Percentiles rank a stretch among this genome's conserved stretches.
phyloP scores from a whole-genome alignment of 2,888 invertebrate genomes.

The Acronicta alni region DNA sequence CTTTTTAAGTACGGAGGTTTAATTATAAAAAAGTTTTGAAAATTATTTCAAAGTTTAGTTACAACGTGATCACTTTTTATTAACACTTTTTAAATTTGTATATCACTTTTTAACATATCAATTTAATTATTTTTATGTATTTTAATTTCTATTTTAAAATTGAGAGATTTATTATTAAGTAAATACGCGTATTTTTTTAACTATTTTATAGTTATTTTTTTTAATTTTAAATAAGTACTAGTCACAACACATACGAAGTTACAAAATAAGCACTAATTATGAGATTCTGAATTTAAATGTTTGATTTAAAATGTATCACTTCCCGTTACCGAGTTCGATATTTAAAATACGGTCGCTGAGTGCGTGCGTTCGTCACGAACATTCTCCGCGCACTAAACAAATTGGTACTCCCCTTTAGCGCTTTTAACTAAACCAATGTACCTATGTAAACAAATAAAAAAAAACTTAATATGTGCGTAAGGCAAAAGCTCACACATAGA shows the following conservation, averaged over 20 bases:
- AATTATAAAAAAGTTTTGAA: not conserved
- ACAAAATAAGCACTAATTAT: conserved; percentile 4
- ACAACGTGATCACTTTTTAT: conserved; percentile 12
- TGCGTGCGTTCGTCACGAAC: conserved; percentile 43
- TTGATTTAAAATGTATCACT: conserved; percentile 3
- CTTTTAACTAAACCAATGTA: conserved; percentile 36
- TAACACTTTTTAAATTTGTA: not conserved
- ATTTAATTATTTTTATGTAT: conserved; percentile 4
- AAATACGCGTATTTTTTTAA: too few species aligned
- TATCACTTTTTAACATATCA: conserved; percentile 20
- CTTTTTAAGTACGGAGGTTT: not conserved
- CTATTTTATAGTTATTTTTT: not conserved
- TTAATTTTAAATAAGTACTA: conserved; percentile 16
- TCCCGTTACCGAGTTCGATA: conserved; percentile 38
- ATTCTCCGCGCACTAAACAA: conserved; percentile 50
- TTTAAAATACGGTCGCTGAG: conserved; percentile 32
- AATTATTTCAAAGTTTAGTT: not conserved
- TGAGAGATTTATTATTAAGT: too few species aligned
- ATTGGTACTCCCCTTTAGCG: conserved; percentile 4
- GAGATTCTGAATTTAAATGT: conserved; percentile 27
- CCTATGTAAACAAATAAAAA: conserved; percentile 39
- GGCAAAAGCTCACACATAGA: conserved; percentile 20
- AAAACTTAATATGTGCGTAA: conserved; percentile 3
- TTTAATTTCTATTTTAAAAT: too few species aligned
- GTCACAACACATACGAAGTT: conserved; percentile 8